Percentiles rank a stretch among this genome's conserved stretches.
Conservation (phyloP, 1,140 invertebrate species). For the Dryas iulia region DNA sequence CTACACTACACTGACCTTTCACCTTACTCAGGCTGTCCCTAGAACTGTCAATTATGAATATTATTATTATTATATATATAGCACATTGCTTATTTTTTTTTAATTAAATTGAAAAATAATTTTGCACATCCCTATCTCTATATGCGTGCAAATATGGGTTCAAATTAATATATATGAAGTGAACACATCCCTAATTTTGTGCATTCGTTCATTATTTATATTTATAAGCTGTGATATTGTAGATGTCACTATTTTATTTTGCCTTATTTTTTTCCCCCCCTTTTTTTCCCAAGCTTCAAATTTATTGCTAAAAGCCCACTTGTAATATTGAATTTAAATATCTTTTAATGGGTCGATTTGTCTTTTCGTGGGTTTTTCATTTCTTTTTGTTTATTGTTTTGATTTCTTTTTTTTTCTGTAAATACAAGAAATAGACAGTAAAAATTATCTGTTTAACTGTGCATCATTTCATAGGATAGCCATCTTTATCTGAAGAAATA, state of each 20-base stretch:
- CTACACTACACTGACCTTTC: constrained; percentile 32
- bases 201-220: constrained; percentile 19
- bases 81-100: constrained; percentile 53
- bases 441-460: constrained; percentile 85
- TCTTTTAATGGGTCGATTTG: constrained; percentile 11
- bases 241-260: constrained; percentile 34
- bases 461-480: constrained; percentile 85
- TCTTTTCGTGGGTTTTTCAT: constrained; percentile 39
- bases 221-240: constrained; percentile 28
- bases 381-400: constrained; percentile 55
- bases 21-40: constrained; percentile 24
- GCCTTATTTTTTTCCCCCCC: constrained; percentile 22
- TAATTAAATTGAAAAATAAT: constrained; percentile 40
- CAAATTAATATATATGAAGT: not conserved
- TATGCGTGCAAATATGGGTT: constrained; percentile 12
- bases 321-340: not conserved
- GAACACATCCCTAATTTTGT: constrained; percentile 22
- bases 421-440: constrained; percentile 80
- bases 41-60: constrained; percentile 9
- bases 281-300: constrained; percentile 36
- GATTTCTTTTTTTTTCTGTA: constrained; percentile 73
- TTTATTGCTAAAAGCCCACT: constrained; percentile 40
- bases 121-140: constrained; percentile 27
- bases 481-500: constrained; percentile 82
- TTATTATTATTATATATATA: too few species aligned